Evolutionary conservation across 2,888 invertebrate genomes (phyloP).

Genomic region (Lingula anatina): DNA sequence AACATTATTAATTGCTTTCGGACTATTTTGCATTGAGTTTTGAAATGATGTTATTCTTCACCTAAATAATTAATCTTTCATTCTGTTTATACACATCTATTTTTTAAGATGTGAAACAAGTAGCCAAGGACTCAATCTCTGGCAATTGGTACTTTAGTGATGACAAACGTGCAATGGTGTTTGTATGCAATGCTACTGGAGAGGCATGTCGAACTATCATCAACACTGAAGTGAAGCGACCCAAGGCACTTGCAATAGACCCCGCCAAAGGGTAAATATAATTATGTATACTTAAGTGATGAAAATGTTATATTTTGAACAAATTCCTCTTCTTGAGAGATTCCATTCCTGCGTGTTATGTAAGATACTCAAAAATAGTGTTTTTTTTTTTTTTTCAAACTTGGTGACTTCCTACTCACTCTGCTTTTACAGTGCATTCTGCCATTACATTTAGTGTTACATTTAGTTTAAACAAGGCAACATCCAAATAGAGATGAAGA

Average conservation of each 20-base stretch:
- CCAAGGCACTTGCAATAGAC: conserved; percentile 73
- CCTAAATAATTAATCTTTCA: no score
- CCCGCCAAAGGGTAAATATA: conserved; percentile 63
- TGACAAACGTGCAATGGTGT: conserved; percentile 64
- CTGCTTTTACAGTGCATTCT: no score
- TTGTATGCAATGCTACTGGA: conserved; percentile 65
- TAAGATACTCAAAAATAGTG: no score
- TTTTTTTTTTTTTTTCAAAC: no score
- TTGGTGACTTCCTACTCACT: no score
- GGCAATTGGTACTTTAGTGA: conserved; percentile 82
- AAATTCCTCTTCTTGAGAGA: background rate
- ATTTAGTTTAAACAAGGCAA: background rate
- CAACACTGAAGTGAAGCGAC: conserved; percentile 63
- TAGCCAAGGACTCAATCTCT: conserved; percentile 79
- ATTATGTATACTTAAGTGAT: background rate
- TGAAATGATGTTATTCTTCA: conserved; percentile 4
- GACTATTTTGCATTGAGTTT: background rate
- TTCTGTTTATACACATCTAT: no score
- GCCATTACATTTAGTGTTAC: no score
- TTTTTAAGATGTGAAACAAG: conserved; percentile 65
- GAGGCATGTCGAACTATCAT: conserved; percentile 66
- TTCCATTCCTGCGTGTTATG: no score
- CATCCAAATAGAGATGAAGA: background rate
- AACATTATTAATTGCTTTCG: background rate
- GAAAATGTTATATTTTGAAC: conserved; percentile 2